Conservation (phyloP, 2,888 invertebrate genomes). For the Seira musarum region DNA sequence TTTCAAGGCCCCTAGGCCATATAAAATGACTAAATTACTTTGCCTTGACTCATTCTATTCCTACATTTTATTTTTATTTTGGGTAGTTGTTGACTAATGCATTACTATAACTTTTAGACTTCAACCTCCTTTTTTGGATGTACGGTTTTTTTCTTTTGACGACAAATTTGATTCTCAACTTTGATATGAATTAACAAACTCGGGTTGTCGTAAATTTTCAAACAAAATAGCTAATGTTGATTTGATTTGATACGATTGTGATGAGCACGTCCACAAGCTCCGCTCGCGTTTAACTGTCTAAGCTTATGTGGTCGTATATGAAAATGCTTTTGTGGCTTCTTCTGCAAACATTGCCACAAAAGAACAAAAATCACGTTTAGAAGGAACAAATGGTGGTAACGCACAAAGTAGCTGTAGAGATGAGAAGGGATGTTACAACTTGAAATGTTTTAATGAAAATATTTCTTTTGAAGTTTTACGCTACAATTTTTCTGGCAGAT, state of each 20-base stretch:
- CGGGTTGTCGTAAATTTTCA: no score
- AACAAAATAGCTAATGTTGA: background rate
- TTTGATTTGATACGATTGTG: background rate
- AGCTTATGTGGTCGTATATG: conserved; percentile 25
- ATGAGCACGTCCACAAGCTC: conserved; percentile 41
- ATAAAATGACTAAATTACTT: conserved; percentile 37
- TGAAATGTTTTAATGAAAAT: background rate
- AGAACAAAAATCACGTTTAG: no score
- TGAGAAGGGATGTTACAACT: background rate
- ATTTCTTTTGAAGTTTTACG: background rate
- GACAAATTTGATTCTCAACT: no score
- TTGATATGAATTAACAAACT: background rate
- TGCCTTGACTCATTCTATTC: background rate
- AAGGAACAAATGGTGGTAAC: no score
- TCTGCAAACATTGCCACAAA: background rate
- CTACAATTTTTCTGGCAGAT: conserved; percentile 26
- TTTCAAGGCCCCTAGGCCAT: conserved; percentile 54
- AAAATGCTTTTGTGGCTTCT: conserved; percentile 18
- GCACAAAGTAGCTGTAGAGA: no score
- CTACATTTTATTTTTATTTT: conserved; percentile 14
- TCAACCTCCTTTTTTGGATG: conserved; percentile 21
- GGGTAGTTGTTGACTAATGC: background rate
- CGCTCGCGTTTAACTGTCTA: conserved; percentile 42
- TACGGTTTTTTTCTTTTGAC: no score
- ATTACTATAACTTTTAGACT: conserved; percentile 25